Evolutionary conservation across 2,797 vertebrate species (phyloP).

Genomic region (Ciconia nigra): DNA sequence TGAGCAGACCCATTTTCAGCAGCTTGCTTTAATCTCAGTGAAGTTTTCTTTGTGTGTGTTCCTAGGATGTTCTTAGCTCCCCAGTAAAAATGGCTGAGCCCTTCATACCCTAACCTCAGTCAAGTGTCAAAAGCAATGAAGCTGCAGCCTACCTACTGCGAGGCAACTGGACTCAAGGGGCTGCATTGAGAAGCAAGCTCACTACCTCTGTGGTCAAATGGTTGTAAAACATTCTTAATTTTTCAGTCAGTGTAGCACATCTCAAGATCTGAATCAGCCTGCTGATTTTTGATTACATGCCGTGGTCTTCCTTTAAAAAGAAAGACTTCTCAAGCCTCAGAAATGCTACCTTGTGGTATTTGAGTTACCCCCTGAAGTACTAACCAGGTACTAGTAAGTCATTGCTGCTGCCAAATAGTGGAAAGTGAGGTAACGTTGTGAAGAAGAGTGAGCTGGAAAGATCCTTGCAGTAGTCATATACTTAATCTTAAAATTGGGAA

Average conservation of each 20-base stretch:
- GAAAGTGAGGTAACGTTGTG: background rate
- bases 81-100: background rate
- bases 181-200: accelerated
- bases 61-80: background rate
- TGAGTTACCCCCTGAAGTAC: background rate
- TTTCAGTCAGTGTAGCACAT: background rate
- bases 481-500: background rate
- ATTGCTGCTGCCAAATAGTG: background rate
- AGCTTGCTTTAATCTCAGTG: background rate
- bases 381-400: background rate
- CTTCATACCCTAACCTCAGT: background rate
- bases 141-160: background rate
- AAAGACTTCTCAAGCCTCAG: background rate
- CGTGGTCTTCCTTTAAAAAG: background rate
- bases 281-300: background rate
- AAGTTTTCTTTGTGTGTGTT: background rate
- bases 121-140: background rate
- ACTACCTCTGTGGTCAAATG: accelerated
- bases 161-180: accelerated
- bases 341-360: background rate
- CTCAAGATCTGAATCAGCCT: background rate
- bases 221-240: background rate
- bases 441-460: background rate
- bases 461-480: background rate
- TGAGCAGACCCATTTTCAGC: background rate